Base-by-base conservation (phyloP, 2,797 vertebrate genomes). In the Poecile montanus region DNA sequence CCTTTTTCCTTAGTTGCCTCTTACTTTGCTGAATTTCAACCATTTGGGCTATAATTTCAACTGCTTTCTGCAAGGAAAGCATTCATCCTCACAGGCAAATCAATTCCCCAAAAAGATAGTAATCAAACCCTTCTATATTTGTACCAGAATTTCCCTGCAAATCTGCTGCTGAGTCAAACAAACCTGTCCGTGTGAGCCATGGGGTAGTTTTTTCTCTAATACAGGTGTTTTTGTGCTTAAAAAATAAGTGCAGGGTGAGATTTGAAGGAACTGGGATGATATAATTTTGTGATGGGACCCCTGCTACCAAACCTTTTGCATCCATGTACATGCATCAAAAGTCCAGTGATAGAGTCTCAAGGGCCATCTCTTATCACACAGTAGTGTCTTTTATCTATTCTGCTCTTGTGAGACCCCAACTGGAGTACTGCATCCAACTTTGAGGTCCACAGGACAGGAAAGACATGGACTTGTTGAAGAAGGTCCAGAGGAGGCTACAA, bases 381-480 rank as follows among this genome's bases (percentile, higher is more conserved):
- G 63, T 34, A 38, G 42, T 38, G 63, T 44, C 44, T 80, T 66
- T 61, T n/a, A 71, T 38, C 47, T 87, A 8, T n/a, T 65, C 51
- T 0, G 1, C 62, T 42, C 54, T 72, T 13, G 2, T 15, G 53
- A 76, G 18, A 44, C 29, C 71, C 40, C 21, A 1, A 14, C 40
- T 60, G 34, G 29, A 75, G 34, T 57, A 57, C 53, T 57, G 54
- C 8, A 2, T 36, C 54, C 68, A 65, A 68, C 34, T 76, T 60
- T 56, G 58, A 56, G 3, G 53, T 2, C 63, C 65, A 11, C 75
- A 71, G 8, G 29, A 51, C 5, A 7, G 9, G 25, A 63, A 6
- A 3, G 45, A 53, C 38, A 15, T 0, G 27, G 72, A 48, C 0
- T 25, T 70, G 18, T 2, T 54, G 27, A 15, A 61, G 26, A 0